Evolutionary conservation across 2,797 vertebrate genomes (phyloP).

Genomic region (Menidia menidia): DNA sequence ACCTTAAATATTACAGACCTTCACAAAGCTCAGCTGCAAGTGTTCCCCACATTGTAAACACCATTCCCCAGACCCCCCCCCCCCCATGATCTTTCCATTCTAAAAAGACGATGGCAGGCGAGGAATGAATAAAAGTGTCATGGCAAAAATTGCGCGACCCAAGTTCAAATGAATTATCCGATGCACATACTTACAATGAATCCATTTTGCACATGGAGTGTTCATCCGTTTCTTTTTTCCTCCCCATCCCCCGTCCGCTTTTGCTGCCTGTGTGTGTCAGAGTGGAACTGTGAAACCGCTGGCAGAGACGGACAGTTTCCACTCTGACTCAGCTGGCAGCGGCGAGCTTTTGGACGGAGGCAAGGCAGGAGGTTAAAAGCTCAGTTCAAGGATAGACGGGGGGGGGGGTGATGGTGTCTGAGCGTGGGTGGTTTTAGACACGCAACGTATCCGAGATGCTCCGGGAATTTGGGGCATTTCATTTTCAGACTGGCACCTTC

Average conservation of each 20-base stretch:
- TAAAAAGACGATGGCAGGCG: constrained; percentile 9
- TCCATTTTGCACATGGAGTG: not conserved
- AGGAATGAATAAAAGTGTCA: constrained; percentile 3
- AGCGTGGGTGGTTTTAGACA: constrained; percentile 38
- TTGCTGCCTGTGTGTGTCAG: constrained; percentile 37
- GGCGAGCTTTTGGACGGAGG: constrained; percentile 32
- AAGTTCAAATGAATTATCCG: not conserved
- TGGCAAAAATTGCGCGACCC: not conserved
- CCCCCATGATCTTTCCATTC: constrained; percentile 3
- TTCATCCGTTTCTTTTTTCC: not conserved
- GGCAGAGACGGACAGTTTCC: constrained; percentile 69
- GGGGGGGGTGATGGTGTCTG: constrained; percentile 21
- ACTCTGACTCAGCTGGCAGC: constrained; percentile 58
- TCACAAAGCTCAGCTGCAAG: constrained; percentile 15
- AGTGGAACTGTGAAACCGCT: constrained; percentile 66
- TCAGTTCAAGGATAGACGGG: constrained; percentile 41
- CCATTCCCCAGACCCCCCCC: not conserved
- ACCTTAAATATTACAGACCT: constrained; percentile 7
- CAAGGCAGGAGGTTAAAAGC: constrained; percentile 47
- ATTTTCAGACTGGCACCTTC: constrained; percentile 15
- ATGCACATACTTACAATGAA: not conserved
- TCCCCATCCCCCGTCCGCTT: constrained; percentile 1
- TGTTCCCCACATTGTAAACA: constrained; percentile 6
- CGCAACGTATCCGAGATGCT: constrained; percentile 26
- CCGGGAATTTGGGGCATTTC: constrained; percentile 23